Evolutionary conservation across 2,888 invertebrate genomes (phyloP), one percentile per base, ranked within the genome.

Genomic region (Andrena fulva): DNA sequence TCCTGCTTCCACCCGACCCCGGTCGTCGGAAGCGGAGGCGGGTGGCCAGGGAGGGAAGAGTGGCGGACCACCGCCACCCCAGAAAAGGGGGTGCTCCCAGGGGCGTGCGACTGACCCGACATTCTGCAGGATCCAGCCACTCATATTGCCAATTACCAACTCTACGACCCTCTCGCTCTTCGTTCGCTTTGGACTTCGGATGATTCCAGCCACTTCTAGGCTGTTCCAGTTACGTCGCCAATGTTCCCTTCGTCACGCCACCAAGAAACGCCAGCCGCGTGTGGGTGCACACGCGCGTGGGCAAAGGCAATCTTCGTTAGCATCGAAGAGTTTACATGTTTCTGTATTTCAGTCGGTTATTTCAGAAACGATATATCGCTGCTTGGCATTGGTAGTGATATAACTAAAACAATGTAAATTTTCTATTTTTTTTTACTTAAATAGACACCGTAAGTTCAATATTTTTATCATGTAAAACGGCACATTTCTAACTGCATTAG

Each of bases 91-190:
- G 87, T 91, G 91, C 91, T 92, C 92, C 93, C 93, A 90, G 89
- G 93, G 93, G 93, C 91, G 87, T 91, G 92, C 92, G 93, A 93
- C 92, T 93, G 93, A 93, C 93, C 93, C 93, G 92, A 93, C 93
- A 92, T 92, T 91, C 90, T 89, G 87, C 89, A 90, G 91, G 92
- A 91, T 92, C 91, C 92, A 92, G 92, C 93, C 93, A 93, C 93
- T 93, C 93, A 93, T 93, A 93, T 93, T 93, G 93, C 93, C 93
- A 93, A 93, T 93, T 93, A 93, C 93, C 92, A 93, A 93, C 93
- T 93, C 93, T 86, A 89, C 92, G 92, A 92, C 90, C 91, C 91
- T 92, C 92, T 91, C 91, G 84, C 91, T 91, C 89, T 85, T 87
- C 89, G 83, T 90, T 89, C 88, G 87, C 86, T 85, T 90, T 89